Conservation (phyloP, 2,797 vertebrate species). For the Lemur catta region DNA sequence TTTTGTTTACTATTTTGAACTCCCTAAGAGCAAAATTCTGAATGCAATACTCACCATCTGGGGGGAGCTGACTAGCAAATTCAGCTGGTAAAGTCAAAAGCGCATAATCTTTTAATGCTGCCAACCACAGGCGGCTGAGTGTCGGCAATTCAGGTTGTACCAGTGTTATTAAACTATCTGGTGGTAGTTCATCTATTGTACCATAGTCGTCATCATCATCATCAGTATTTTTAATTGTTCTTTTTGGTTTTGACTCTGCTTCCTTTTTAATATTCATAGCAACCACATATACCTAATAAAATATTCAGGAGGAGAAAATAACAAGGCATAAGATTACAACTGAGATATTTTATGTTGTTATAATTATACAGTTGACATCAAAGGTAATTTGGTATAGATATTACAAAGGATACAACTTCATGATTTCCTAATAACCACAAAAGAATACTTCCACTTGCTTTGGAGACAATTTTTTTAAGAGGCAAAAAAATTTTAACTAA, state of each 20-base stretch:
- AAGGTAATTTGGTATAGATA: not conserved
- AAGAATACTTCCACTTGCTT: not conserved
- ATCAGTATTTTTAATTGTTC: constrained; percentile 82
- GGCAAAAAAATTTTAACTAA: not conserved
- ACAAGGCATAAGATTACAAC: constrained; percentile 16
- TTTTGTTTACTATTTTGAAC: constrained; percentile 23
- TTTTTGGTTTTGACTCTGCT: constrained; percentile 91
- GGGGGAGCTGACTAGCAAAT: constrained; percentile 97
- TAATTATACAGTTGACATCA: not conserved
- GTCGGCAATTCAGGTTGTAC: constrained; percentile 96
- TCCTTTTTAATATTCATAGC: constrained; percentile 99
- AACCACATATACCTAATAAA: constrained; percentile 93
- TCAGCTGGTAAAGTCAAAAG: constrained; percentile 96
- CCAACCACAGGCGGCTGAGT: constrained; percentile 96
- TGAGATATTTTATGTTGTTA: not conserved
- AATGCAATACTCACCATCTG: constrained; percentile 89
- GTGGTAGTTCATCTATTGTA: constrained; percentile 90
- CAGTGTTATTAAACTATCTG: constrained; percentile 96
- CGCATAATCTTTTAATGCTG: constrained; percentile 95
- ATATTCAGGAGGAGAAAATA: constrained; percentile 39
- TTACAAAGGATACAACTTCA: not conserved
- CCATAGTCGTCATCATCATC: constrained; percentile 91
- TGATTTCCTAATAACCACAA: constrained; percentile 32
- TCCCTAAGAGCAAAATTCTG: not conserved
- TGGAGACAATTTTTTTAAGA: not conserved